Evolutionary conservation across 2,797 vertebrate species (phyloP), one percentile per base, ranked within the genome.

Genomic region (Danio aesculapii): DNA sequence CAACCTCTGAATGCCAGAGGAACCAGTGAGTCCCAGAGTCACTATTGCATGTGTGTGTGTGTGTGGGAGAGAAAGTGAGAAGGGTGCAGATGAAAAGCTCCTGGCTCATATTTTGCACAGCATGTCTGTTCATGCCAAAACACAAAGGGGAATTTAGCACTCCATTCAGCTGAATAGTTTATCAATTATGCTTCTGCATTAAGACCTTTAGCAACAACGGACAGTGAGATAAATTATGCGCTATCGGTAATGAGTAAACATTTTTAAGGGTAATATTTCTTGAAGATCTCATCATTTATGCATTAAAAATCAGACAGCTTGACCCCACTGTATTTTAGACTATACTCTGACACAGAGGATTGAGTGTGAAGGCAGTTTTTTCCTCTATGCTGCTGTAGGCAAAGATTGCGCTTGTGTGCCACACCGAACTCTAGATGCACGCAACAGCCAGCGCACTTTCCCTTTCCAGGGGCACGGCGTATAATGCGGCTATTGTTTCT

Each of bases 401-500:
- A 47, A 64, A 17, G 19, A 64, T 64, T 84, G 75, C 50, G 53
- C 55, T 67, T n/a, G 17, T 73, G 76, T 81, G 21, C 71, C 68
- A 69, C 76, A 79, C 57, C n/a, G 8, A 74, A 82, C 69, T 39
- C 83, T 58, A 62, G 41, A 81, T 8, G 16, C 49, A 81, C n/a
- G 30, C 53, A 75, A 75, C 73, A 72, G 83, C 77, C 83, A 79
- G 81, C 74, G 78, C 82, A 81, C 73, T 80, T 67, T 41, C 58
- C 76, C 41, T 69, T 77, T 61, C 69, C 81, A 83, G 64, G 59
- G 77, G 49, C 52, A 75, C 12, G 19, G 43, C 63, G 14, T 73
- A 86, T 84, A 86, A 86, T 83, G 70, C 81, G 46, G 7, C 49
- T 75, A 86, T 86, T 86, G 81, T 84, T 79, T 52, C 47, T 46